Conservation (phyloP, 2,888 invertebrate genomes). For the Hymenopus coronatus region DNA sequence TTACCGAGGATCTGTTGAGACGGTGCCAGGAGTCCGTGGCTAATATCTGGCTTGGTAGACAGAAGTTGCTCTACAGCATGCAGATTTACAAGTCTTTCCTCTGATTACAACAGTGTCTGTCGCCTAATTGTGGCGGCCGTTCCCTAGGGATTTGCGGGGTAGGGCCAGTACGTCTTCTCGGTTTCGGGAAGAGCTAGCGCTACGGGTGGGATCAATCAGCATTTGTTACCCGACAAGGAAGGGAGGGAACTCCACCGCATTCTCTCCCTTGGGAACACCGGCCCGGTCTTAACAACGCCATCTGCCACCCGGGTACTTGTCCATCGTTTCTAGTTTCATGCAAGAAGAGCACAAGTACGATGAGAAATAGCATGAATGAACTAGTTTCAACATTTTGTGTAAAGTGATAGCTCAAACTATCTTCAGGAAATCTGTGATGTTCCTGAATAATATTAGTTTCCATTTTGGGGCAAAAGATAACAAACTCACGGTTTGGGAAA, state of each 20-base stretch:
- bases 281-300: not conserved
- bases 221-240: conserved; percentile 24
- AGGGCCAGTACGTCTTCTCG: not conserved
- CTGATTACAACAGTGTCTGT: not conserved
- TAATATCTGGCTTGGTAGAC: not conserved
- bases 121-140: conserved; percentile 16
- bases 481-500: too few relatives aligned
- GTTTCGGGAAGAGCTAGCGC: not conserved
- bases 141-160: conserved; percentile 1
- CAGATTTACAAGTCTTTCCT: not conserved
- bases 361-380: not conserved
- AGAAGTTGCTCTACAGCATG: not conserved
- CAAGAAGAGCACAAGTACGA: not conserved
- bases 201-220: conserved; percentile 19
- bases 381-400: too few relatives aligned
- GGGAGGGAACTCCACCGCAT: not conserved
- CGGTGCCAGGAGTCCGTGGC: not conserved
- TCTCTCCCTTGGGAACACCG: not conserved
- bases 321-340: not conserved
- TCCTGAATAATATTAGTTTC: too few relatives aligned
- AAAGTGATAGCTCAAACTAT: too few relatives aligned
- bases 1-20: too few relatives aligned
- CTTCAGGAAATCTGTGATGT: too few relatives aligned
- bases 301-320: not conserved
- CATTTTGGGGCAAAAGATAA: too few relatives aligned